These are phyloP conservation scores for Pomatorhinus ruficollis DNA, from an alignment of 2,113 vertebrate genomes.

Conservation along the genomic window DNA sequence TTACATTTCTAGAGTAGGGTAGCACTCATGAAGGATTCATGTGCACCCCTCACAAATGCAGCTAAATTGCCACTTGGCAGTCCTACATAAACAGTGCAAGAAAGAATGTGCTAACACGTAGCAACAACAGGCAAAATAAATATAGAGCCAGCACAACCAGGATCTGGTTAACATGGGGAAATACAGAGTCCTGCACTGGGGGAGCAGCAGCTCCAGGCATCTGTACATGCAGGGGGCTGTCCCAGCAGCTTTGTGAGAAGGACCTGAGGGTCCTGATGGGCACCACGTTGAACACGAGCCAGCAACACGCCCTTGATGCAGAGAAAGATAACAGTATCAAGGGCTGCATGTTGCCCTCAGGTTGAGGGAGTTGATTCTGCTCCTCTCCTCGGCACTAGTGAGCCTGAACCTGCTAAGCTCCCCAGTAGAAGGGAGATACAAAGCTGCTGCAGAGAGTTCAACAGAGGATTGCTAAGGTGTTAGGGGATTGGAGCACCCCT, in stretches of 20 bases:
- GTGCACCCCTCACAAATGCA: background rate
- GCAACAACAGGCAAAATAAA: slow-evolving; percentile 15
- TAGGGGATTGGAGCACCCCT: background rate
- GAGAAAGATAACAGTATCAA: background rate
- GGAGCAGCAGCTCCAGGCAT: background rate
- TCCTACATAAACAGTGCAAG: background rate
- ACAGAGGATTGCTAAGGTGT: fast-evolving
- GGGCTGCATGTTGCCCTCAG: background rate
- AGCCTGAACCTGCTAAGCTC: background rate
- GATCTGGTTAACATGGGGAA: background rate
- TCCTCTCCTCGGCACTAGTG: background rate
- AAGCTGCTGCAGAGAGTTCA: background rate
- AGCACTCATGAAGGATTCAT: slow-evolving; percentile 30
- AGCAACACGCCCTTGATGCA: background rate
- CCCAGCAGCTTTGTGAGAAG: background rate
- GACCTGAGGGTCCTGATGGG: background rate
- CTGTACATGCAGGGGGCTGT: fast-evolving
- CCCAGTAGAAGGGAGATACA: background rate
- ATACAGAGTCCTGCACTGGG: background rate
- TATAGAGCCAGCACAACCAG: background rate
- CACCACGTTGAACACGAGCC: background rate
- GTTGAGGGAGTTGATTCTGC: background rate
- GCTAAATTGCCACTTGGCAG: background rate
- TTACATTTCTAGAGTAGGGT: background rate
- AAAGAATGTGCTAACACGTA: background rate